Evolutionary conservation across 2,888 invertebrate genomes (phyloP), one percentile per base, ranked within the genome.

Genomic region (Acleris cristana): DNA sequence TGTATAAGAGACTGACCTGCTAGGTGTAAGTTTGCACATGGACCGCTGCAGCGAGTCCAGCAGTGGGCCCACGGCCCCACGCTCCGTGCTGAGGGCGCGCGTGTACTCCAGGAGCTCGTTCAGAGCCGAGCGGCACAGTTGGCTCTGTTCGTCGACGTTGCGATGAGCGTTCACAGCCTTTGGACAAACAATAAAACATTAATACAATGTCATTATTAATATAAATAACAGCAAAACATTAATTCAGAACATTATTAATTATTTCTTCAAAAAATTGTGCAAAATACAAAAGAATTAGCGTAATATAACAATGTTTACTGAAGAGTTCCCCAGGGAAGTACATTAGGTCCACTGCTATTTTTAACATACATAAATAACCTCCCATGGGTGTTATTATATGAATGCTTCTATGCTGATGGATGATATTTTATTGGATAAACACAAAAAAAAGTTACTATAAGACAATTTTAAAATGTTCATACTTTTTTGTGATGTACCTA

Each of bases 31-130:
- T 1, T 96, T 89, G 0, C 95, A 96, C 85, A 98, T 97, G n/a
- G 98, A 95, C 12, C 98, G 94, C n/a, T 96, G 96, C 70, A 99
- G 95, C 65, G 96, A 96, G 84, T 99, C 99, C 72, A 99, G 96
- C 70, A 99, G 94, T 0, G 97, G 96, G 0, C 96, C 96, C 1
- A 98, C 97, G 59, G 98, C 96, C 3, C 99, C 99, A 34, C 97
- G 96, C 79, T 97, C 97, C 0, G 98, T 96, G 26, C 97, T 96
- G 54, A 98, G 95, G 73, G 95, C 95, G 77, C 98, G 97, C 66
- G 98, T 94, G 16, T 96, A 96, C 64, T 94, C 94, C 66, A 96
- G 93, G 73, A 99, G 92, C 83, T 99, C 98, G 72, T 94, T 94
- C 21, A 99, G 93, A 0, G 98, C 96, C 71, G 97, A 96, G 72